Percentiles rank a stretch among this genome's conserved stretches.
phyloP scores from a whole-genome alignment of 1,140 invertebrate species.

The Protaetia brevitarsis region DNA sequence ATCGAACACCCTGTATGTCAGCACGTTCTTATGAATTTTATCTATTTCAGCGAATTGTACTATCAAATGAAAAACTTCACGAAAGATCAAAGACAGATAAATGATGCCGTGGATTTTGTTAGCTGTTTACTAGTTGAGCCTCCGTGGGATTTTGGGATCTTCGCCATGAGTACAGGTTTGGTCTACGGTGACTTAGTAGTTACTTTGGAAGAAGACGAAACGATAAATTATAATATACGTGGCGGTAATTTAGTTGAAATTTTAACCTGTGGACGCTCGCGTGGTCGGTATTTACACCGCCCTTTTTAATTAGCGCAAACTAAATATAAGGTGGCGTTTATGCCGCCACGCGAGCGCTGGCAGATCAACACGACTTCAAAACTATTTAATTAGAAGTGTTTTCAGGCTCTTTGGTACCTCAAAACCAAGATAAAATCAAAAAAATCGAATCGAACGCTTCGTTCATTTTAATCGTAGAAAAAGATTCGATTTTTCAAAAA shows the following conservation, averaged over 20 bases:
- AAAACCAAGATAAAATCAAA: slow-evolving; percentile 61
- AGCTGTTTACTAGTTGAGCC: slow-evolving; percentile 10
- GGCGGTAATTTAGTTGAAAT: slow-evolving; percentile 16
- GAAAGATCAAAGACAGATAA: neutral
- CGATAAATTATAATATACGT: neutral
- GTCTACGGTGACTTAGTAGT: slow-evolving; percentile 21
- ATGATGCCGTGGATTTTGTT: neutral
- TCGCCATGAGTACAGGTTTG: neutral
- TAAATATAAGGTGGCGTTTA: too few relatives aligned
- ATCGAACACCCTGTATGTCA: too few relatives aligned
- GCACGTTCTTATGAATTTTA: too few relatives aligned
- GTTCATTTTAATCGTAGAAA: slow-evolving; percentile 86
- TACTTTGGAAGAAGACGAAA: neutral
- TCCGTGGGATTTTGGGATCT: slow-evolving; percentile 17
- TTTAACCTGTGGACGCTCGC: too few relatives aligned
- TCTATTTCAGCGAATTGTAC: neutral
- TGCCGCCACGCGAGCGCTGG: too few relatives aligned
- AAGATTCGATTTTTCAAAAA: slow-evolving; percentile 88
- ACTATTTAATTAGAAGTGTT: too few relatives aligned
- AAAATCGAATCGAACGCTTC: slow-evolving; percentile 63
- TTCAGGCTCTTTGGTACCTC: slow-evolving; percentile 68
- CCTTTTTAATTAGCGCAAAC: too few relatives aligned
- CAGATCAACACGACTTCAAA: too few relatives aligned
- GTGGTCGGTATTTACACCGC: too few relatives aligned
- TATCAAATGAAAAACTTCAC: slow-evolving; percentile 4